Percentiles rank a stretch among this genome's conserved stretches.
phyloP scores from a whole-genome alignment of 1,140 invertebrate genomes.

The Cryptotermes secundus region DNA sequence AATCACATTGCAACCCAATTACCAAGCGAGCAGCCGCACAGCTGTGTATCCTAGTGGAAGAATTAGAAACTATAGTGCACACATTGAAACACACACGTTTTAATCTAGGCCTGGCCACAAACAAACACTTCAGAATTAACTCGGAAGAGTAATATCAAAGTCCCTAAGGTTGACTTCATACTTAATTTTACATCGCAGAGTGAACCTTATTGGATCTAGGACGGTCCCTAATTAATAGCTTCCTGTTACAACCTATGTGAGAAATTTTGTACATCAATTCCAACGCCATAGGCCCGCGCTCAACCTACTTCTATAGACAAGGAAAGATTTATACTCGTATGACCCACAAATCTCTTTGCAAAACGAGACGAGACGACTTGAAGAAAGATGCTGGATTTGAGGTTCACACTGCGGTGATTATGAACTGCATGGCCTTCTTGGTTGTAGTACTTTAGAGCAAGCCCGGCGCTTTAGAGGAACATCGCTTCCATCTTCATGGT shows the following conservation, averaged over 20 bases:
- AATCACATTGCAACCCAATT: not conserved
- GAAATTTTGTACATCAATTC: not conserved
- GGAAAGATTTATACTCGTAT: not conserved
- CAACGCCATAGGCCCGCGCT: not conserved
- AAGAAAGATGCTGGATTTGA: no score
- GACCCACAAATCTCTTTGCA: not conserved
- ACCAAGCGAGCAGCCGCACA: not conserved
- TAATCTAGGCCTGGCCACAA: not conserved
- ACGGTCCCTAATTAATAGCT: not conserved
- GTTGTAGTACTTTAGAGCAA: no score
- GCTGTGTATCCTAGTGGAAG: not conserved
- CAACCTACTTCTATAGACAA: not conserved
- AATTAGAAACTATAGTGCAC: not conserved
- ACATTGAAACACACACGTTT: not conserved
- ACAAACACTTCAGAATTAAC: not conserved
- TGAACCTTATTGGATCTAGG: not conserved
- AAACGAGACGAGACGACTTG: not conserved
- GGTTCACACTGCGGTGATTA: no score
- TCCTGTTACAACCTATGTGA: not conserved
- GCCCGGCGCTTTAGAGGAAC: no score
- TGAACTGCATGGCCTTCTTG: no score
- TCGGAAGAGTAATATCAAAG: not conserved
- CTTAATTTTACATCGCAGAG: not conserved
- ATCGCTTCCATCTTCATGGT: no score
- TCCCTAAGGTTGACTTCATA: not conserved